Base-by-base conservation (phyloP, 2,888 invertebrate species). In the Stramonita haemastoma region DNA sequence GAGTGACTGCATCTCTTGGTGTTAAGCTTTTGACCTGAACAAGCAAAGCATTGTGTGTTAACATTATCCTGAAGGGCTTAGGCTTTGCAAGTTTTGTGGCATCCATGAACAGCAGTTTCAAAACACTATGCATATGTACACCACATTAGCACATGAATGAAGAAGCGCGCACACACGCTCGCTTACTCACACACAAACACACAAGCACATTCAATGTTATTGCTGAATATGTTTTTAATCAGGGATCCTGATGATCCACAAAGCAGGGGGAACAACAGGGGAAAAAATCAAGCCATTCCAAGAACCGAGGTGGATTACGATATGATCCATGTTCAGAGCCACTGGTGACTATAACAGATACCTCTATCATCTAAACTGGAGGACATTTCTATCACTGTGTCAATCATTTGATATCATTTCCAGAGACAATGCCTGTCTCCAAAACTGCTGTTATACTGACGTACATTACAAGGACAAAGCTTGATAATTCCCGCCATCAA, bases 211-310 rank as follows among this genome's bases (percentile, higher is more conserved):
- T n/a, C 73, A 26, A 73, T 11, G 26, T 34, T 79, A 79, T 79
- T 79, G 79, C 79, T 79, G 79, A 79, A 79, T 32, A 34, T 32
- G 34, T 79, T 79, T 79, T 79, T 32, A 79, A 32, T 34, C 22
- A 32, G 79, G 34, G 79, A 34, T 79, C 79, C 15, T 32, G 17
- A 34, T 34, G 22, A 79, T 34, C 79, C 32, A 79, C 34, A 79
- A 79, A 79, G 79, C 79, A 19, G 34, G 79, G 79, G 19, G 32
- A 66, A 66, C 66, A 26, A 26, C 19, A 66, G 19, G 26, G 8
- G 46, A 60, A 73, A 26, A 22, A 34, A 79, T 32, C 34, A 79
- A 34, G 34, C 79, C 79, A 79, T 17, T 79, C 79, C 32, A 79
- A 79, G 32, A 22, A 79, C 79, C 34, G 26, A n/a, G 73, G 8